A percentile compares a stretch with the other conserved stretches of the same genome.
Evolutionary conservation across 2,888 invertebrate species (phyloP).

Genomic region (Ischnura elegans): DNA sequence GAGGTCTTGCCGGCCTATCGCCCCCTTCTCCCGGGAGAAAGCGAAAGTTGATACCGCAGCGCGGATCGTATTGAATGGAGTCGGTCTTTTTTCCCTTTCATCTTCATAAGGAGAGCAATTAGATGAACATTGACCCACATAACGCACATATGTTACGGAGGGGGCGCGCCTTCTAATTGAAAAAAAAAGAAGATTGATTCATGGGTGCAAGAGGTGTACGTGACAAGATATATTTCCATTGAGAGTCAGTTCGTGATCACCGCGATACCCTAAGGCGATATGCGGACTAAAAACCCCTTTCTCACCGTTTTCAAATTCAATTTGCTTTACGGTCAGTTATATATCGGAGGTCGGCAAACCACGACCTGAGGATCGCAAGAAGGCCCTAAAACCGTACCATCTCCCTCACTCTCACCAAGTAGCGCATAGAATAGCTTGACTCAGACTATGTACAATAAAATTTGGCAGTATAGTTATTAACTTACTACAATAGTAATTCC

Average conservation of each 20-base stretch:
- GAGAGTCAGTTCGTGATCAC: neutral
- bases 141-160: neutral
- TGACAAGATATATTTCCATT: neutral
- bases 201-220: neutral
- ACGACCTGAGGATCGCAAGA: too few relatives aligned
- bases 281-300: neutral
- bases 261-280: neutral
- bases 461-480: too few relatives aligned
- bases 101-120: neutral
- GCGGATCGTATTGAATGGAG: neutral
- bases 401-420: too few relatives aligned
- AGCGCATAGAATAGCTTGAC: too few relatives aligned
- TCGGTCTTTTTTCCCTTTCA: neutral
- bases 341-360: too few relatives aligned
- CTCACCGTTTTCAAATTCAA: neutral
- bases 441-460: too few relatives aligned
- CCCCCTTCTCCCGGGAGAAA: conserved; percentile 7
- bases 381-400: too few relatives aligned
- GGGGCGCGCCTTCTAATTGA: neutral
- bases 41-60: conserved; percentile 35
- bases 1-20: conserved; percentile 1
- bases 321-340: too few relatives aligned
- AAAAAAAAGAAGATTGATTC: neutral
- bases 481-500: too few relatives aligned
- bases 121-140: conserved; percentile 26